Percentiles rank a stretch among this genome's conserved stretches.
These are phyloP conservation scores for Pristionchus fissidentatus DNA, from an alignment of 2,888 invertebrate species.

Conservation along the genomic window DNA sequence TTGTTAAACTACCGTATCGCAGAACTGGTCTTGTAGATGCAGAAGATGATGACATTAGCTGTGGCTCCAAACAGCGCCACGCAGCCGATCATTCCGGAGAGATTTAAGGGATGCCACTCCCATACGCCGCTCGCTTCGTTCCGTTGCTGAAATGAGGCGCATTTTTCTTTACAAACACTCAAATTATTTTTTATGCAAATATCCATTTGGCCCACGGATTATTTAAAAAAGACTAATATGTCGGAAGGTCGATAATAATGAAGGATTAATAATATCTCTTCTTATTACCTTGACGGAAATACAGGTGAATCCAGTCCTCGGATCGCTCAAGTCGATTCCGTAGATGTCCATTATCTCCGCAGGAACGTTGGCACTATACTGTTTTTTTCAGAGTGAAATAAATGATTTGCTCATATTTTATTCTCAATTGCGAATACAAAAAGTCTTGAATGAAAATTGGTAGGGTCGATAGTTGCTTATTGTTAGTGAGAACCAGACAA, in stretches of 20 bases:
- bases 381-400: not conserved
- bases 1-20: not conserved
- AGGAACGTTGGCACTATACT: slow-evolving; percentile 1
- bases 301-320: not conserved
- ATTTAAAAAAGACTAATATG: too few relatives aligned
- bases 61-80: slow-evolving; percentile 5
- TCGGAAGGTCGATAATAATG: too few relatives aligned
- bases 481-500: too few relatives aligned
- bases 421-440: too few relatives aligned
- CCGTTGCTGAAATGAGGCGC: too few relatives aligned
- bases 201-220: too few relatives aligned
- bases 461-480: too few relatives aligned
- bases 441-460: too few relatives aligned
- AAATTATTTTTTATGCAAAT: too few relatives aligned
- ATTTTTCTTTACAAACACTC: too few relatives aligned
- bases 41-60: not conserved
- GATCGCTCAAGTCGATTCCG: not conserved
- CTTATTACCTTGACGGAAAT: not conserved
- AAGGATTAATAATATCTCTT: not conserved
- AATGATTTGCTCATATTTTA: too few relatives aligned
- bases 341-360: not conserved
- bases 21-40: not conserved
- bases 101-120: not conserved
- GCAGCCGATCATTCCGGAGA: not conserved
- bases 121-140: too few relatives aligned